These are phyloP conservation scores for Drosophila triauraria DNA, from an alignment of 1,140 invertebrate species.

Conservation along the genomic window DNA sequence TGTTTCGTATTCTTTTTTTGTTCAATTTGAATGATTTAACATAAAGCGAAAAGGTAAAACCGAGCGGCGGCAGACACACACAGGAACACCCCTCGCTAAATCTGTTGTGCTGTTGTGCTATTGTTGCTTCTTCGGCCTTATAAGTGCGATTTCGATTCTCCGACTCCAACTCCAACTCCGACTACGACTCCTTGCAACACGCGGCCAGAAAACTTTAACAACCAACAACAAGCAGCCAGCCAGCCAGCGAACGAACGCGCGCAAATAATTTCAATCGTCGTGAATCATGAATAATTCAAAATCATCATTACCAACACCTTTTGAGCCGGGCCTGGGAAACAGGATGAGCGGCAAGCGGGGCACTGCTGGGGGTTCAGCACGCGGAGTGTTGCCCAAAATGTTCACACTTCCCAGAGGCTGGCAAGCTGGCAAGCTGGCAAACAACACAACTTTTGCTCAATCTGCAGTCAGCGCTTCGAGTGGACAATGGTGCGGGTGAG, in stretches of 20 bases:
- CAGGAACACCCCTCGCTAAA: constrained; percentile 32
- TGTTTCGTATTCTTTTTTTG: constrained; percentile 52
- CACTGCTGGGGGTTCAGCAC: constrained; percentile 9
- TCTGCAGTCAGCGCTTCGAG: constrained; percentile 76
- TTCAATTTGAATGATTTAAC: constrained; percentile 84
- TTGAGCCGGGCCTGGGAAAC: constrained; percentile 66
- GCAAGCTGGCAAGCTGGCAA: constrained; percentile 44
- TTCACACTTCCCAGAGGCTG: constrained; percentile 80
- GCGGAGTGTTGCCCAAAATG: constrained; percentile 82
- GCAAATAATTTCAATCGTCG: constrained; percentile 83
- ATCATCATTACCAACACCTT: constrained; percentile 83
- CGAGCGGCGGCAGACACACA: constrained; percentile 33
- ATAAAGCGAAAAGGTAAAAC: constrained; percentile 74
- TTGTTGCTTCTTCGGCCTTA: constrained; percentile 71
- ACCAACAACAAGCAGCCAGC: constrained; percentile 38
- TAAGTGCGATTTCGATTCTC: constrained; percentile 58
- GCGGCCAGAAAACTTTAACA: constrained; percentile 76
- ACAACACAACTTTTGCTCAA: constrained; percentile 79
- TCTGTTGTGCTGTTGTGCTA: constrained; percentile 49
- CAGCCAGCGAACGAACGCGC: constrained; percentile 44
- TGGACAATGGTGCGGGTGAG: constrained; percentile 59
- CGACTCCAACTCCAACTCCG: constrained; percentile 1
- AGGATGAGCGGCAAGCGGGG: constrained; percentile 9
- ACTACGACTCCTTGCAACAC: constrained; percentile 60
- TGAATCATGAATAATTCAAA: constrained; percentile 84